These are phyloP conservation scores for Scolopax rusticola DNA, from an alignment of 2,797 vertebrate genomes.

Conservation along the genomic window DNA sequence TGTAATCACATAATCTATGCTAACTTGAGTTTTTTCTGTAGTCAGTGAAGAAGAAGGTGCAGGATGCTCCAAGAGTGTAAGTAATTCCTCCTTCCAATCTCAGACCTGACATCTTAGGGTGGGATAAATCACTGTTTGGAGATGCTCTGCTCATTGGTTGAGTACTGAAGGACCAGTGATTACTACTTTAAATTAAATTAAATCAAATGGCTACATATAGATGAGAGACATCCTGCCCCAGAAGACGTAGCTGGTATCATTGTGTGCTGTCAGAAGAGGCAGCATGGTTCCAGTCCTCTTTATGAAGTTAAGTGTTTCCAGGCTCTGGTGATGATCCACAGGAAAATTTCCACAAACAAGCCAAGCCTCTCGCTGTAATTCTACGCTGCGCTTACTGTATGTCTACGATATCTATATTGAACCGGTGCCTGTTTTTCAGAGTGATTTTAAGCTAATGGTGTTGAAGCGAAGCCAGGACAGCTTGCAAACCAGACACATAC, in stretches of 20 bases:
- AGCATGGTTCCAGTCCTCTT: accelerated
- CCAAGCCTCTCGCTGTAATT: background rate
- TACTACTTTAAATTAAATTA: background rate
- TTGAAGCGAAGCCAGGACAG: background rate
- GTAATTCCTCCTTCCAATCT: background rate
- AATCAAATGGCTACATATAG: background rate
- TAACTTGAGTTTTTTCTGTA: background rate
- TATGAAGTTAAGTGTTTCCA: background rate
- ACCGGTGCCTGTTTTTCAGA: background rate
- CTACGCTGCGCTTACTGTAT: accelerated
- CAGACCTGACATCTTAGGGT: background rate
- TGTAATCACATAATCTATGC: background rate
- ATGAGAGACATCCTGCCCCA: background rate
- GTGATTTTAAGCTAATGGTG: slow-evolving; percentile 39
- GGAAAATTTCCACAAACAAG: background rate
- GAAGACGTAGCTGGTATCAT: background rate
- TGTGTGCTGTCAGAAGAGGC: background rate
- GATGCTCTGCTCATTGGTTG: accelerated
- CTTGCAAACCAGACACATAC: background rate
- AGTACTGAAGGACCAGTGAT: background rate
- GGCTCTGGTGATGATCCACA: background rate
- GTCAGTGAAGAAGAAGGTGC: background rate
- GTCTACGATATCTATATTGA: background rate
- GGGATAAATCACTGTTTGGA: background rate
- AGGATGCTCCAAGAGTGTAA: background rate